Conservation (phyloP, 1,140 invertebrate species). For the Matsumurasca onukii region DNA sequence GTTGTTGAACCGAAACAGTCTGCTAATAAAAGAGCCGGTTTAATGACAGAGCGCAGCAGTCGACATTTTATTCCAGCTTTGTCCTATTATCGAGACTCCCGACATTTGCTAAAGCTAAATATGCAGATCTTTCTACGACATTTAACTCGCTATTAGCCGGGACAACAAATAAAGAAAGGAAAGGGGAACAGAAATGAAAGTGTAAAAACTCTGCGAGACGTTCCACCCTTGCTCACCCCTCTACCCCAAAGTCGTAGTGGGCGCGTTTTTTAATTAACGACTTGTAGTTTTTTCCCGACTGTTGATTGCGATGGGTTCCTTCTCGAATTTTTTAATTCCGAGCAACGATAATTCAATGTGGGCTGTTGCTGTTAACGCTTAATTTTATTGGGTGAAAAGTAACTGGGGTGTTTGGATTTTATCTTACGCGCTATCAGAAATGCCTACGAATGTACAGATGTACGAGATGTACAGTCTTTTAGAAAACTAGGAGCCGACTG, state of each 20-base stretch:
- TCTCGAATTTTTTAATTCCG: constrained; percentile 12
- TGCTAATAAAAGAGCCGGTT: constrained; percentile 10
- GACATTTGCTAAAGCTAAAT: background rate
- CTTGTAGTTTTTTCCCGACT: constrained; percentile 10
- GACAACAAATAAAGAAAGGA: background rate
- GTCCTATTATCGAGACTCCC: constrained; percentile 7
- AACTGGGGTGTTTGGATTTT: background rate
- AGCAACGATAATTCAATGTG: constrained; percentile 4
- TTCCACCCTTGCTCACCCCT: constrained; percentile 4
- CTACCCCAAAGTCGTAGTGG: too few species aligned
- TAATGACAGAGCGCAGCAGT: background rate
- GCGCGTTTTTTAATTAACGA: constrained; percentile 30
- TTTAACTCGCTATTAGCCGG: constrained; percentile 33
- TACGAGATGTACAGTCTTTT: too few species aligned
- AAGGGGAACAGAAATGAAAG: constrained; percentile 29
- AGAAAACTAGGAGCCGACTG: too few species aligned
- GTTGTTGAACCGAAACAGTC: too few species aligned
- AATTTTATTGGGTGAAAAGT: background rate
- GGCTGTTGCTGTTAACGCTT: background rate
- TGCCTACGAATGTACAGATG: too few species aligned
- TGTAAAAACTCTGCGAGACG: constrained; percentile 23
- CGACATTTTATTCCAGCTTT: constrained; percentile 14
- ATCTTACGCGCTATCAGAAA: background rate
- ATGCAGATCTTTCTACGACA: constrained; percentile 35
- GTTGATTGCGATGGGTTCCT: constrained; percentile 22